Evolutionary conservation across 2,888 invertebrate species (phyloP).

Genomic region (Dasypogon diadema): DNA sequence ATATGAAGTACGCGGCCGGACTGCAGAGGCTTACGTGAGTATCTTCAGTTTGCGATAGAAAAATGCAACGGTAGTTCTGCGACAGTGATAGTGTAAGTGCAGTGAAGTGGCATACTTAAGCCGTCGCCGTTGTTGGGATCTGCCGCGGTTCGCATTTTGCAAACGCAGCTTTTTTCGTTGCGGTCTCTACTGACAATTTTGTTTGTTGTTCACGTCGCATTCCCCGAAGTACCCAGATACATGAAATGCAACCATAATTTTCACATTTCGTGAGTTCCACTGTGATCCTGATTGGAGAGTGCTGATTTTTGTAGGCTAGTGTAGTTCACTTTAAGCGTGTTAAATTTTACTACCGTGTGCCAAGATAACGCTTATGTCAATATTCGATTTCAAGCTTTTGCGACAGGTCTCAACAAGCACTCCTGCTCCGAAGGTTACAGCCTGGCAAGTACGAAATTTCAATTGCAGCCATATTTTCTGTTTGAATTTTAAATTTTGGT

Average conservation of each 20-base stretch:
- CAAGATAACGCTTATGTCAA: not conserved
- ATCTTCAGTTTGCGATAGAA: constrained; percentile 24
- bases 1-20: constrained; percentile 43
- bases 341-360: constrained; percentile 4
- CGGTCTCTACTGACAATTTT: constrained; percentile 8
- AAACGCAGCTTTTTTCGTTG: constrained; percentile 29
- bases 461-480: constrained; percentile 4
- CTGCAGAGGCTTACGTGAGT: constrained; percentile 32
- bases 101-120: constrained; percentile 39
- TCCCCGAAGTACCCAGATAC: constrained; percentile 35
- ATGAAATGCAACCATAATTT: constrained; percentile 7
- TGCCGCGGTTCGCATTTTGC: constrained; percentile 19
- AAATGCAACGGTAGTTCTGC: constrained; percentile 27
- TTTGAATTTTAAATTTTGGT: not conserved
- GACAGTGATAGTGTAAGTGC: constrained; percentile 35
- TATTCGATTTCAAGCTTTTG: not conserved
- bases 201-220: constrained; percentile 40
- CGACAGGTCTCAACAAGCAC: not conserved
- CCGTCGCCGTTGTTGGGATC: not conserved
- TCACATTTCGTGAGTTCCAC: constrained; percentile 19
- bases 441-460: constrained; percentile 7
- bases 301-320: not conserved
- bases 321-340: not conserved
- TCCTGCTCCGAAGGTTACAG: not conserved
- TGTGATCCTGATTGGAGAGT: constrained; percentile 33